Conservation (phyloP, 2,797 vertebrate species). For the Brachyalestes nurse region DNA sequence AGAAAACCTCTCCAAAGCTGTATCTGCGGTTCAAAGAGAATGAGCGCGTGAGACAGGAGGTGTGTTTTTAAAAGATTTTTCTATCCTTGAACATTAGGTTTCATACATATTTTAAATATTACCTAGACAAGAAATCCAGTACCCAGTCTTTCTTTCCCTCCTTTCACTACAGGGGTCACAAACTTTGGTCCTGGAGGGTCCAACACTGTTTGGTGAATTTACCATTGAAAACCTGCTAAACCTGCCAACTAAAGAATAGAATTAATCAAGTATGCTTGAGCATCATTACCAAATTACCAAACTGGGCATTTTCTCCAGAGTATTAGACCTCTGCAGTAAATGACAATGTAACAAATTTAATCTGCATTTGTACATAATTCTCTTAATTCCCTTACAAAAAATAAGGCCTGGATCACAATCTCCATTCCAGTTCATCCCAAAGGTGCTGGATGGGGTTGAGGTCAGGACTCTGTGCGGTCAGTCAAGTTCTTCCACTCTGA, state of each 20-base stretch:
- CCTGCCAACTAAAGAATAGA: background rate
- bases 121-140: background rate
- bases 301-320: no score
- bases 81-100: background rate
- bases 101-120: background rate
- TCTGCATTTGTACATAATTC: background rate
- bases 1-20: slow-evolving; percentile 53
- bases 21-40: slow-evolving; percentile 72
- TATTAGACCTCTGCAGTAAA: background rate
- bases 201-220: background rate
- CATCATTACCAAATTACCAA: no score
- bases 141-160: background rate
- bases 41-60: slow-evolving; percentile 73
- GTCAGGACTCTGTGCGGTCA: no score
- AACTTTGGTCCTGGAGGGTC: background rate
- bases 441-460: no score
- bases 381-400: background rate
- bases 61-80: slow-evolving; percentile 30
- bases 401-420: background rate
- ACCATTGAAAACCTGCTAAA: background rate
- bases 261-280: background rate
- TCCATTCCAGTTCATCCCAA: no score
- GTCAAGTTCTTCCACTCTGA: no score
- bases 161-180: no score
- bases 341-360: background rate